Base-by-base conservation (phyloP, 2,797 vertebrate species). In the Liparis tanakae region DNA sequence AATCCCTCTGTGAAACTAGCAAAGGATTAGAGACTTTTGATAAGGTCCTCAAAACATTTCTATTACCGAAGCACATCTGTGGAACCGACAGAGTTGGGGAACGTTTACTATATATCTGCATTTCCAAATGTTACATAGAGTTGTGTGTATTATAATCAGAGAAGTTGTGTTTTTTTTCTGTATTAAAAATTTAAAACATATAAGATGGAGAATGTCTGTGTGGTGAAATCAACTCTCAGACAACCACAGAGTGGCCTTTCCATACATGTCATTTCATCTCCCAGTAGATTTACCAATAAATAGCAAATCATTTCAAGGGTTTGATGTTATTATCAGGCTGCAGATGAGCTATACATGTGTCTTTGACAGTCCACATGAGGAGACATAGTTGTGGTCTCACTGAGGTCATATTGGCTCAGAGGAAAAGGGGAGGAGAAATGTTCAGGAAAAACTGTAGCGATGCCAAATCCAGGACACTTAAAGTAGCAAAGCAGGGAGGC, bases 1-100 rank as follows among this genome's bases (percentile, higher is more conserved):
- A 84, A 95, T 94, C 92, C 89, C 91, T 95, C 94, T 95, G 95
- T 95, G 95, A 95, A 95, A 93, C 77, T 88, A 85, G 87, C 82
- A 25, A 43, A 85, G 93, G 93, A 94, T 95, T 94, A 94, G 68
- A 33, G 82, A 90, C 90, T 92, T 94, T 94, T 95, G 93, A 95
- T 94, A 93, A 93, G 92, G 90, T 92, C 86, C 84, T 91, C 77
- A 69, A 92, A 91, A 94, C 91, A 88, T 90, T 93, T 94, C 91
- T 93, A 93, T 94, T 88, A 89, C 85, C 70, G 64, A 80, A 86
- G 83, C 85, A 90, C 86, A 92, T 91, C 85, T 91, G 89, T 72
- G 84, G 54, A 48, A 62, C 67, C 20, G 73, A 54, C 80, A 66
- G 58, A 75, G 55, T 41, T 10, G 20, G 34, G 17, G 44, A 70